Evolutionary conservation across 2,888 invertebrate species (phyloP).

Genomic region (Scaptomyza polygonia): DNA sequence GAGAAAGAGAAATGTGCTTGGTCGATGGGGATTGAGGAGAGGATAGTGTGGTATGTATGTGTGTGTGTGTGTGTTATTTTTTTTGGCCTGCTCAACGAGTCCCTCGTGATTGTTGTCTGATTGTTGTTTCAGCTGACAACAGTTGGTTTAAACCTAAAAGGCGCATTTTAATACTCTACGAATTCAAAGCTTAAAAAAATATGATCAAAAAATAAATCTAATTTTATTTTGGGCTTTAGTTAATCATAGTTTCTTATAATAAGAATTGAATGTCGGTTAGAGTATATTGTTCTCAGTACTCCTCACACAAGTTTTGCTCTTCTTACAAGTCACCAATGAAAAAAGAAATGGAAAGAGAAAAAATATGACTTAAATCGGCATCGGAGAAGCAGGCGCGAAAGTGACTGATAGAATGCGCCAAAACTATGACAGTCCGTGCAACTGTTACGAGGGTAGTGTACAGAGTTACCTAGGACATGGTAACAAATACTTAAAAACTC

Average conservation of each 20-base stretch:
- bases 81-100: constrained; percentile 32
- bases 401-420: constrained; percentile 68
- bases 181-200: background rate
- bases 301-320: too few relatives aligned
- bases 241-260: background rate
- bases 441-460: constrained; percentile 21
- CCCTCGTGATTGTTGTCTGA: constrained; percentile 51
- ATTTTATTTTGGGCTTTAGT: too few relatives aligned
- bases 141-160: constrained; percentile 43
- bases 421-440: constrained; percentile 62
- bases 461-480: constrained; percentile 7
- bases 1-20: background rate
- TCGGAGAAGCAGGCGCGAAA: constrained; percentile 46
- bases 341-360: background rate
- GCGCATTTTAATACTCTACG: constrained; percentile 26
- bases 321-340: constrained; percentile 22
- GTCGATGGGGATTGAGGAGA: background rate
- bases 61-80: constrained; percentile 19
- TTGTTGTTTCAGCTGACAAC: constrained; percentile 50
- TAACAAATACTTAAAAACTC: background rate
- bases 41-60: background rate
- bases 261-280: background rate
- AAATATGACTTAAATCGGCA: constrained; percentile 31
- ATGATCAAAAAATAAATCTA: background rate
- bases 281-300: background rate